Base-by-base conservation (phyloP, 2,797 vertebrate genomes). In the Mallotus villosus region DNA sequence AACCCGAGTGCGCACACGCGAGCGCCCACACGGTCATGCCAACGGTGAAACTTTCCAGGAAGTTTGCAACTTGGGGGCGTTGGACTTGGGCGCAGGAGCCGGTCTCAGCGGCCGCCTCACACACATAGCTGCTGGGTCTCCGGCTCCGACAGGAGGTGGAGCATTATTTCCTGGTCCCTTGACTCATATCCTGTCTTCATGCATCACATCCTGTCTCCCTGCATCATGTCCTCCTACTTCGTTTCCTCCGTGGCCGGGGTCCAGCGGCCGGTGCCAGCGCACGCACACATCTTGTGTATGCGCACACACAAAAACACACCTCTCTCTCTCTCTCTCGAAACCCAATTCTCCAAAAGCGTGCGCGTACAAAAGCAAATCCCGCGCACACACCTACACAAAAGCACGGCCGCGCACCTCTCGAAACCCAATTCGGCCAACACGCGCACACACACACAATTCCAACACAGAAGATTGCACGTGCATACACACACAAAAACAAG, bases 161-260 rank as follows among this genome's bases (percentile, higher is more conserved):
- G 69, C 71, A 72, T 78, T 73, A 68, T 72, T 78, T 74, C 78
- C 1, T 61, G 68, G 68, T 67, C 70, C 65, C 1, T 65, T 82
- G 87, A 87, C 74, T 89, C 87, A 87, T 74, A 80, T 88, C 85
- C 87, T 82, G 85, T 74, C 83, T 78, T 83, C 84, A 84, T 73
- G 82, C 37, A 71, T 70, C 66, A 77, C 66, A 11, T 68, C 66
- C 78, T 67, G 32, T 34, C 32, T 34, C 8, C 32, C 32, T 34
- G 32, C 32, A 8, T 34, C 32, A 34, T 34, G 32, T 68, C 84
- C 64, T 83, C 82, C 84, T 86, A 86, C 78, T 85, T 78, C 53
- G 71, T 73, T 84, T 87, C 84, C 83, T 81, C 69, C 9, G 25
- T 32, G 46, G 59, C 66, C 8, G 7, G 17, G 7, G 61, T 51